Evolutionary conservation across 35 echinoderm and acorn worm genomes (phyloP).

Genomic region (Heliocidaris erythrogramma): DNA sequence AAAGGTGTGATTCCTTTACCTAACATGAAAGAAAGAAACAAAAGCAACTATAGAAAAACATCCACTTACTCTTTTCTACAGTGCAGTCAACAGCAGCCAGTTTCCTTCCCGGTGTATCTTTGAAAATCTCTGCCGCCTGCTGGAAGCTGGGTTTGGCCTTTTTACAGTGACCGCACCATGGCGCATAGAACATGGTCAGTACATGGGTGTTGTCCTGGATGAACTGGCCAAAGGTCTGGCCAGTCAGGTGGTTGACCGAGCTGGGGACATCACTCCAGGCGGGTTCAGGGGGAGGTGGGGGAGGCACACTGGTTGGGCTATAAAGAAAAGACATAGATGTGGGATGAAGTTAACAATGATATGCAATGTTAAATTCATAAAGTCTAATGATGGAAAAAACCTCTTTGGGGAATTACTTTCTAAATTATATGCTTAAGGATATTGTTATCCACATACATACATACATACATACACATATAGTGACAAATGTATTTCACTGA

Average conservation of each 20-base stretch:
- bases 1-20: too few relatives aligned
- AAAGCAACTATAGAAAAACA: neutral
- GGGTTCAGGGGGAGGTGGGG: conserved; percentile 62
- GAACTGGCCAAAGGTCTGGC: conserved; percentile 72
- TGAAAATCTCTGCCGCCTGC: conserved; percentile 71
- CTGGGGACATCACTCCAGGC: conserved; percentile 87
- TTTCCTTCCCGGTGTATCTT: conserved; percentile 52
- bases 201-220: conserved; percentile 66
- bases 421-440: too few relatives aligned
- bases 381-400: too few relatives aligned
- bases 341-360: neutral
- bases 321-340: neutral
- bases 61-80: conserved; percentile 73
- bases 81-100: conserved; percentile 93
- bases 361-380: too few relatives aligned
- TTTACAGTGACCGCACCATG: conserved; percentile 97
- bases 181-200: conserved; percentile 92
- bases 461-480: too few relatives aligned
- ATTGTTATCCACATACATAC: too few relatives aligned
- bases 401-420: too few relatives aligned
- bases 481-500: too few relatives aligned
- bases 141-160: conserved; percentile 80
- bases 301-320: conserved; percentile 36
- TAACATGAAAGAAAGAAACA: neutral
- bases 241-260: conserved; percentile 73